These are phyloP conservation scores for Coelopa pilipes DNA, from an alignment of 2,888 invertebrate species.

Conservation along the genomic window DNA sequence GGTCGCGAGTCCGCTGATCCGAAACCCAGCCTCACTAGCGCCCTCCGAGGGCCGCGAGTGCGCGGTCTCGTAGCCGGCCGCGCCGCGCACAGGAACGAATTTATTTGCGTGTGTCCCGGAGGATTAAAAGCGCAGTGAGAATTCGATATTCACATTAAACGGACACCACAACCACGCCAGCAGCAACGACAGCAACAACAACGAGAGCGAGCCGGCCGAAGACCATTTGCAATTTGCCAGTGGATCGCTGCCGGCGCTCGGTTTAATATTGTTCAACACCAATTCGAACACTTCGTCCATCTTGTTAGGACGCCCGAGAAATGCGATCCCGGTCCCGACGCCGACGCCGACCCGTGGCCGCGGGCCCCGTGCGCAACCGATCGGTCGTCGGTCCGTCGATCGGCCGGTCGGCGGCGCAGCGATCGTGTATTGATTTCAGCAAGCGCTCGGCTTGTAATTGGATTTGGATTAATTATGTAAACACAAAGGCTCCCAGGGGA, in stretches of 20 bases:
- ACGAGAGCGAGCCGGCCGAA: background rate
- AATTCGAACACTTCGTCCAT: constrained; percentile 66
- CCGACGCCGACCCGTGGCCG: constrained; percentile 28
- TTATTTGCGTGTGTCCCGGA: constrained; percentile 39
- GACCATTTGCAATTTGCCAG: constrained; percentile 34
- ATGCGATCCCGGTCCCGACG: constrained; percentile 46
- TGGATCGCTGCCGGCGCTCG: constrained; percentile 46
- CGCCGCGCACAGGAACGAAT: constrained; percentile 14
- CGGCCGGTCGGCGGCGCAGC: background rate
- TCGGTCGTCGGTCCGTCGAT: background rate
- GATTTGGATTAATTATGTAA: constrained; percentile 61
- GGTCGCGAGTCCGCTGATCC: background rate
- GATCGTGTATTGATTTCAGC: constrained; percentile 40
- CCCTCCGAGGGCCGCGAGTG: background rate
- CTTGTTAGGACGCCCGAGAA: constrained; percentile 61
- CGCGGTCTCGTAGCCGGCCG: background rate
- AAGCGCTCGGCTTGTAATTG: constrained; percentile 53
- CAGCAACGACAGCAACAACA: background rate
- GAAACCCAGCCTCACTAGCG: background rate
- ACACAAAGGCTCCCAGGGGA: constrained; percentile 4
- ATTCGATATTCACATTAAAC: constrained; percentile 24
- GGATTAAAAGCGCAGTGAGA: constrained; percentile 21
- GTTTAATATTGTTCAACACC: constrained; percentile 65
- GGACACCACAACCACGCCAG: background rate
- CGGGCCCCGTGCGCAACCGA: too few species aligned